Conservation (phyloP, 1,140 invertebrate species). For the Drosophila watanabei region DNA sequence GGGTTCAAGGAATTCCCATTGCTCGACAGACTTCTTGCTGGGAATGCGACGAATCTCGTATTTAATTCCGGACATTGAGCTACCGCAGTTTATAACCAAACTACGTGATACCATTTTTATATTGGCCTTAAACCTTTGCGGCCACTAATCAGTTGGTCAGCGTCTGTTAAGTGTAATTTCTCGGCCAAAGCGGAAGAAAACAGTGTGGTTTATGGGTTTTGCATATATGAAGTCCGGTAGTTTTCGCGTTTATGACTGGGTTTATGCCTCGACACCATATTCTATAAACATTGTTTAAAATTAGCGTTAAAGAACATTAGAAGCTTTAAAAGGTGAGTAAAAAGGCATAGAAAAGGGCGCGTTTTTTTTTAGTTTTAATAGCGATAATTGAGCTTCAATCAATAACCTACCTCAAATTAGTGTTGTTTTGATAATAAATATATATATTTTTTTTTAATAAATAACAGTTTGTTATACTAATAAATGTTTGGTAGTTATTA, state of each 20-base stretch:
- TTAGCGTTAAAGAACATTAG: neutral
- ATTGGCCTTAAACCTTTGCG: slow-evolving; percentile 14
- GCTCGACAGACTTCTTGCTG: slow-evolving; percentile 9
- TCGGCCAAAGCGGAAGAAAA: slow-evolving; percentile 34
- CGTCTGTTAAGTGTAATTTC: slow-evolving; percentile 21
- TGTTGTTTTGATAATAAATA: neutral
- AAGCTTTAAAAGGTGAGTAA: neutral
- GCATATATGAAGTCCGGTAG: neutral
- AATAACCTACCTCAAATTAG: neutral
- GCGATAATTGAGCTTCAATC: neutral
- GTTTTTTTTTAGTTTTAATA: neutral
- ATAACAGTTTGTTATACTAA: neutral
- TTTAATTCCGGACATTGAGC: slow-evolving; percentile 22
- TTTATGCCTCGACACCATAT: neutral
- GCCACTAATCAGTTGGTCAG: slow-evolving; percentile 8
- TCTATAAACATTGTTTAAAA: neutral
- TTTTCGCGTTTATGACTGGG: neutral
- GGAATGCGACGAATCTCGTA: slow-evolving; percentile 5
- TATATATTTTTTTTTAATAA: neutral
- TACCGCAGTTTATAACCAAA: slow-evolving; percentile 18
- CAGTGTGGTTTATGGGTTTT: slow-evolving; percentile 14
- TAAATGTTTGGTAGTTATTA: neutral
- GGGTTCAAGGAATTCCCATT: slow-evolving; percentile 36
- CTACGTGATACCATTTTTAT: slow-evolving; percentile 43
- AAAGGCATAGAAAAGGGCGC: neutral